A percentile compares a stretch with the other conserved stretches of the same genome.
Conservation (phyloP, 2,797 vertebrate species). For the Acestrorhynchus altus region DNA sequence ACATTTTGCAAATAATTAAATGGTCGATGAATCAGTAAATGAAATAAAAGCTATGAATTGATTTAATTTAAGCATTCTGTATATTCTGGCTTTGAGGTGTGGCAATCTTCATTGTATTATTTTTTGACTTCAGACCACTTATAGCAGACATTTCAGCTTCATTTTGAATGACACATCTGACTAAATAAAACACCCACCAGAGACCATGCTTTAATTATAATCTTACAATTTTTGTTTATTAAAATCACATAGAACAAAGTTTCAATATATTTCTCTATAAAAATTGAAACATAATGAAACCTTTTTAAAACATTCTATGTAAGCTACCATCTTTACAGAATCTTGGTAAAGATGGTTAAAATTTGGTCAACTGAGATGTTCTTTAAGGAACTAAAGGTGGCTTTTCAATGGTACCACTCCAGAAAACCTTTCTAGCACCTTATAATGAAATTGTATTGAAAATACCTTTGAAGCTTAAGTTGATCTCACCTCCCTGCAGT, state of each 20-base stretch:
- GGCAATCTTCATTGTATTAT: conserved; percentile 4
- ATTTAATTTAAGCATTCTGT: conserved; percentile 1
- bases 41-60: neutral
- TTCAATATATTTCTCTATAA: too few relatives aligned
- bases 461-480: too few relatives aligned
- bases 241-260: neutral
- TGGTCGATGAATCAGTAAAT: neutral
- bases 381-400: too few relatives aligned
- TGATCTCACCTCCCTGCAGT: too few relatives aligned
- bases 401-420: too few relatives aligned
- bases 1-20: neutral
- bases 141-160: neutral
- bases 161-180: neutral
- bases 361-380: too few relatives aligned
- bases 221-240: neutral
- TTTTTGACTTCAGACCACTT: conserved; percentile 1
- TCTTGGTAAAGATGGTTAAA: too few relatives aligned
- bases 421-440: too few relatives aligned
- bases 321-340: too few relatives aligned
- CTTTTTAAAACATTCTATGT: too few relatives aligned
- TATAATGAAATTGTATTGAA: too few relatives aligned
- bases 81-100: neutral
- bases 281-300: too few relatives aligned
- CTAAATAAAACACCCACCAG: neutral
- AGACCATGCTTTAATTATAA: neutral